These are phyloP conservation scores for Druon quercuslanigerum DNA, from an alignment of 1,140 invertebrate species.

Conservation along the genomic window DNA sequence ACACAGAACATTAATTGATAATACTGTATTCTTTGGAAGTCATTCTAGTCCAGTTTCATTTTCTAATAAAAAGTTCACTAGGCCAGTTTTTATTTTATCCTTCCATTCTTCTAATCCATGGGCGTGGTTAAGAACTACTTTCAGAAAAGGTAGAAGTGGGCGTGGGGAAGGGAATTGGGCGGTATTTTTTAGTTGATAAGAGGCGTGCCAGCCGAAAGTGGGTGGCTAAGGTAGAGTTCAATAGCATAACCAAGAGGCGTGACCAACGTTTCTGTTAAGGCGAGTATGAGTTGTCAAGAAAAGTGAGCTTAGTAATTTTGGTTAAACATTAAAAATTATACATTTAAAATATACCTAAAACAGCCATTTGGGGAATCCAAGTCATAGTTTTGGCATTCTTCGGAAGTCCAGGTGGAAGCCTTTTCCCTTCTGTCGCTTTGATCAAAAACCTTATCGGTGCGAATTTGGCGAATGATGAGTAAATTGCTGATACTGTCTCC, in stretches of 20 bases:
- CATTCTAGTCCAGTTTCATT: constrained; percentile 38
- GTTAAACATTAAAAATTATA: not conserved
- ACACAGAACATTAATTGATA: constrained; percentile 50
- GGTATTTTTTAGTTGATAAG: too few species aligned
- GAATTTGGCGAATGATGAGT: constrained; percentile 50
- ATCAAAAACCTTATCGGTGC: constrained; percentile 56
- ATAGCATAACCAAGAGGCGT: too few species aligned
- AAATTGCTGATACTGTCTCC: constrained; percentile 42
- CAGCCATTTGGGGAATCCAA: constrained; percentile 46
- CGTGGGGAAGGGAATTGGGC: too few species aligned
- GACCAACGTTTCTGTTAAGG: too few species aligned
- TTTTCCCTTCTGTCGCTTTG: constrained; percentile 44
- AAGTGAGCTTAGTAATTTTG: not conserved
- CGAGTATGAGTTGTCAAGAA: not conserved
- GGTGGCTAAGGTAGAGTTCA: too few species aligned
- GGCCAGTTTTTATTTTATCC: constrained; percentile 36
- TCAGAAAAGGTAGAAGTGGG: too few species aligned
- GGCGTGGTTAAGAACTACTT: too few species aligned
- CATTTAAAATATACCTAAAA: constrained; percentile 47
- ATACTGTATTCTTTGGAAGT: constrained; percentile 36
- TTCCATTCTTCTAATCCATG: constrained; percentile 43
- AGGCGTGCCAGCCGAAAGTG: too few species aligned
- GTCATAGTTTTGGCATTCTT: constrained; percentile 44
- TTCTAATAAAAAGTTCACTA: constrained; percentile 38
- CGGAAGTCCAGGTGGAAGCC: constrained; percentile 44